Evolutionary conservation across 2,888 invertebrate genomes (phyloP).

Genomic region (Arge pagana): DNA sequence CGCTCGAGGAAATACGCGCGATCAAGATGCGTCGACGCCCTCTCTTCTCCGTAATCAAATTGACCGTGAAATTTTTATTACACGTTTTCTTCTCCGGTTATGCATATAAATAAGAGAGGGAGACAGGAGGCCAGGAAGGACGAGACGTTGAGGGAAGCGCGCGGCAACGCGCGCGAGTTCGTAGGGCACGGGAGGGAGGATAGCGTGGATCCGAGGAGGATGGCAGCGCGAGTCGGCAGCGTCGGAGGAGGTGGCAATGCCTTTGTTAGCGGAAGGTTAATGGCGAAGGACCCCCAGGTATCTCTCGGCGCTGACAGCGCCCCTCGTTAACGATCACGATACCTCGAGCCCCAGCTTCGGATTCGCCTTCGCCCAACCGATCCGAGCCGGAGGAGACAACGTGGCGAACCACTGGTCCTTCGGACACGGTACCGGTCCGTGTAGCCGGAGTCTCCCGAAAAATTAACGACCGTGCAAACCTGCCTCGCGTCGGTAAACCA

Average conservation of each 20-base stretch:
- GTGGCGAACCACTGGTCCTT: constrained; percentile 22
- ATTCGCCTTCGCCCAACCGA: not conserved
- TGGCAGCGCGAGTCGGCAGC: constrained; percentile 23
- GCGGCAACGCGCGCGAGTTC: not conserved
- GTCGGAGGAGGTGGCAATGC: constrained; percentile 50
- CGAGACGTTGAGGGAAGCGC: constrained; percentile 8
- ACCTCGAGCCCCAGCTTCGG: constrained; percentile 35
- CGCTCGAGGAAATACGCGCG: constrained; percentile 1
- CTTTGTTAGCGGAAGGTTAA: constrained; percentile 54
- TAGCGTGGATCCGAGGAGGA: constrained; percentile 10
- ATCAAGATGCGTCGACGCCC: constrained; percentile 13
- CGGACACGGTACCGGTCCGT: constrained; percentile 33
- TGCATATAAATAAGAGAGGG: constrained; percentile 54
- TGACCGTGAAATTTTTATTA: constrained; percentile 54
- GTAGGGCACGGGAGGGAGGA: not conserved
- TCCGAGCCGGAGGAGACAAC: constrained; percentile 19
- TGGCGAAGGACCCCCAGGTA: constrained; percentile 48
- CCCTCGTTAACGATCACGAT: constrained; percentile 52
- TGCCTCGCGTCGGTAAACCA: constrained; percentile 43
- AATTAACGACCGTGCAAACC: constrained; percentile 46
- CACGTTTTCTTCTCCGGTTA: constrained; percentile 54
- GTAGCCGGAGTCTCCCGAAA: constrained; percentile 40
- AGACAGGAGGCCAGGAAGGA: constrained; percentile 27
- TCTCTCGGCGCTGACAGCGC: constrained; percentile 50
- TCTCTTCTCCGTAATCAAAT: constrained; percentile 32